Evolutionary conservation across 1,140 invertebrate genomes (phyloP).

Genomic region (Drosophila melanogaster): DNA sequence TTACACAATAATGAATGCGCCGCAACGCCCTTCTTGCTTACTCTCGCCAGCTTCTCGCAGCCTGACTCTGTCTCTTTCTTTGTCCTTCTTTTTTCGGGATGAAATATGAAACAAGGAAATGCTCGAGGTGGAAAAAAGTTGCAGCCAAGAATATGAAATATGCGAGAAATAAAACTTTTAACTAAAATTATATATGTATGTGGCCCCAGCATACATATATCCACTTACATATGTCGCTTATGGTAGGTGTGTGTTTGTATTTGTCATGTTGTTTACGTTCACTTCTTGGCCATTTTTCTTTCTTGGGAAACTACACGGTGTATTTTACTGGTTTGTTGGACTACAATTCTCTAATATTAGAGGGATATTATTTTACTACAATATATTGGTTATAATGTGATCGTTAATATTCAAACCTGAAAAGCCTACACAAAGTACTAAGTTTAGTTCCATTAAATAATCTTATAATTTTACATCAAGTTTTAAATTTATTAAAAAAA

Average conservation of each 20-base stretch:
- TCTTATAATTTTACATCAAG: too few relatives aligned
- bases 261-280: constrained; percentile 76
- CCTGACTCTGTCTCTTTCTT: constrained; percentile 19
- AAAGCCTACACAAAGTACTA: too few relatives aligned
- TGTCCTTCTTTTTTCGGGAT: constrained; percentile 63
- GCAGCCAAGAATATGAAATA: constrained; percentile 76
- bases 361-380: too few relatives aligned
- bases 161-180: constrained; percentile 81
- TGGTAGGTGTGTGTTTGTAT: constrained; percentile 50
- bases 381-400: too few relatives aligned
- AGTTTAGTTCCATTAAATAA: too few relatives aligned
- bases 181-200: constrained; percentile 81
- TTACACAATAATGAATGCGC: constrained; percentile 83
- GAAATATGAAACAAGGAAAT: constrained; percentile 78
- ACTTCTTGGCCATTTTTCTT: constrained; percentile 70
- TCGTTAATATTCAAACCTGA: too few relatives aligned
- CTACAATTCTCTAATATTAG: constrained; percentile 39
- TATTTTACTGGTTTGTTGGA: constrained; percentile 30
- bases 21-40: not conserved
- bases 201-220: constrained; percentile 32
- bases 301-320: constrained; percentile 12
- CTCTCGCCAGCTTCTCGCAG: not conserved
- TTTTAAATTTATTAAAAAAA: too few relatives aligned
- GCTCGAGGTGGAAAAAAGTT: constrained; percentile 69
- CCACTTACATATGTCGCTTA: constrained; percentile 35